Evolutionary conservation across 1,140 invertebrate genomes (phyloP), one percentile per base, ranked within the genome.

Genomic region (Tetragonula clypearis): DNA sequence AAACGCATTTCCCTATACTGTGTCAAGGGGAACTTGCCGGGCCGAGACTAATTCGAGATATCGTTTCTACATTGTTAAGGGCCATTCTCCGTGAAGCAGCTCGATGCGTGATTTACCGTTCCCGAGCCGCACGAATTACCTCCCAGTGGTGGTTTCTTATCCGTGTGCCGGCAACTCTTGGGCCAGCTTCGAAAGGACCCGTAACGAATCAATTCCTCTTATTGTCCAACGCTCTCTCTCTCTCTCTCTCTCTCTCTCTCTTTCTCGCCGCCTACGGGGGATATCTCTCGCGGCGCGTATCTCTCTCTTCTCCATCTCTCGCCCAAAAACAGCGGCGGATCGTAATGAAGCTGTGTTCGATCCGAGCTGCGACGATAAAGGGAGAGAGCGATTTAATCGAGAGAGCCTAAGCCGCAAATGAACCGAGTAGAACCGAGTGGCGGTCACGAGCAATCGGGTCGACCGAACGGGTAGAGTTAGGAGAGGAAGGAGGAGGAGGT

Each of bases 21-120:
- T n/a, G 41, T 41, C 41, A 41, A 23, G 66, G n/a, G 60, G 79
- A 74, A 76, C 71, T 82, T 82, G 87, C 65, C 60, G 71, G 71
- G 73, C 78, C 88, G 88, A 65, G 84, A 87, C 88, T 89, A 90
- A 90, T 90, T 85, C 86, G 74, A 81, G 88, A 85, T 87, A 90
- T 90, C 88, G 88, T 85, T 83, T 84, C 87, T 89, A 89, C 85
- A 85, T 89, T 87, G 86, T 90, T 90, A 90, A 85, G 79, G 86
- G 62, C 84, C 69, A 80, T 90, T 89, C 85, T 80, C 62, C 75
- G 79, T 82, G 87, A 84, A 83, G 69, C 86, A 62, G 82, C 72
- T 71, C 86, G 86, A 84, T 74, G 66, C 66, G 79, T 86, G 88
- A 90, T 89, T 89, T 89, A 90, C 82, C 69, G 66, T 71, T 72